phyloP scores from a whole-genome alignment of 2,888 invertebrate species.

The Agrilus mali region DNA sequence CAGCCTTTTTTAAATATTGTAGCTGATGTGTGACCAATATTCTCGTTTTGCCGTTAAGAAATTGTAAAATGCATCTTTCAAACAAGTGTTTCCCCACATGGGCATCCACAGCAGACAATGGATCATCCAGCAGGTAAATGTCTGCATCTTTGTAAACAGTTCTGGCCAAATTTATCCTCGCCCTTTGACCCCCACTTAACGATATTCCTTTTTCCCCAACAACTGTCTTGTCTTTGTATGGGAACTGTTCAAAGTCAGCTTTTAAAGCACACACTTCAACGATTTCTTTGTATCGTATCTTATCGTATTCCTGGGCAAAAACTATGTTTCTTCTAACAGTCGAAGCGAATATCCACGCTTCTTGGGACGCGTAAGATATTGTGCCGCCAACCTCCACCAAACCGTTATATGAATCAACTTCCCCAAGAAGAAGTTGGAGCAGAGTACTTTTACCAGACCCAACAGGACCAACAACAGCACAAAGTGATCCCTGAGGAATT shows the following conservation, averaged over 20 bases:
- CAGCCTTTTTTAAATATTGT: constrained; percentile 46
- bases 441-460: constrained; percentile 66
- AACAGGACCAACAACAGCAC: constrained; percentile 78
- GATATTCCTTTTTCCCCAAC: constrained; percentile 63
- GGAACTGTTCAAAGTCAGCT: constrained; percentile 51
- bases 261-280: constrained; percentile 47
- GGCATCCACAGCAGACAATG: constrained; percentile 67
- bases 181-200: constrained; percentile 71
- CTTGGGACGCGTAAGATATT: constrained; percentile 49
- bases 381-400: constrained; percentile 39
- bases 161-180: constrained; percentile 64
- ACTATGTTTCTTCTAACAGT: constrained; percentile 55
- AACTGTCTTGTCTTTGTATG: constrained; percentile 37
- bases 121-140: constrained; percentile 69
- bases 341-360: constrained; percentile 50
- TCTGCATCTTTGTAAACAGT: constrained; percentile 66
- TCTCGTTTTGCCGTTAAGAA: constrained; percentile 43
- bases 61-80: constrained; percentile 52
- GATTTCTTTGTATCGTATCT: constrained; percentile 35
- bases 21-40: constrained; percentile 62
- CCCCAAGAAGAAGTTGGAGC: constrained; percentile 46
- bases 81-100: constrained; percentile 65
- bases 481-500: constrained; percentile 38
- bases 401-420: constrained; percentile 41
- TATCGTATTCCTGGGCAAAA: constrained; percentile 44